Evolutionary conservation across 2,888 invertebrate species (phyloP).

Genomic region (Lomographa bimaculata): DNA sequence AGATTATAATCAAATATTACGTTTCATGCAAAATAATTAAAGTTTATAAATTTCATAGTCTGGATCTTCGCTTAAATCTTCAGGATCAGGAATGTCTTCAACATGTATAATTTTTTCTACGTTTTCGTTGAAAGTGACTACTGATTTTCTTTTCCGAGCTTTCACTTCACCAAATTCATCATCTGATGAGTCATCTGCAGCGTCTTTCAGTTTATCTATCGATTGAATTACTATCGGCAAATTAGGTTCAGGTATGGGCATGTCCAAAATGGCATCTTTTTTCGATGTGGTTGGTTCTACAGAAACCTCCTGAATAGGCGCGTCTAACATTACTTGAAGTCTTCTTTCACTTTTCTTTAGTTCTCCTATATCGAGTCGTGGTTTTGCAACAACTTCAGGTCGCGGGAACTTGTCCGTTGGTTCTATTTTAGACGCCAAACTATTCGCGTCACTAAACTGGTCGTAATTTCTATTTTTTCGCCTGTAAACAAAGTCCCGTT

Average conservation of each 20-base stretch:
- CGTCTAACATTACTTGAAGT: slow-evolving; percentile 65
- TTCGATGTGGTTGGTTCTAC: slow-evolving; percentile 40
- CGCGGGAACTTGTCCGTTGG: slow-evolving; percentile 46
- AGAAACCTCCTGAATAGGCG: slow-evolving; percentile 47
- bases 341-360: slow-evolving; percentile 66
- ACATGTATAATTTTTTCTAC: slow-evolving; percentile 80
- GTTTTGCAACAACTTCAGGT: slow-evolving; percentile 38
- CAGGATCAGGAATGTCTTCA: slow-evolving; percentile 54
- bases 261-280: slow-evolving; percentile 46
- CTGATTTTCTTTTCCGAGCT: slow-evolving; percentile 65
- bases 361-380: slow-evolving; percentile 65
- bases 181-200: slow-evolving; percentile 58
- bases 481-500: slow-evolving; percentile 47
- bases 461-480: slow-evolving; percentile 54
- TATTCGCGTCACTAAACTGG: slow-evolving; percentile 58
- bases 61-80: slow-evolving; percentile 38
- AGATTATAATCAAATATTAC: no score
- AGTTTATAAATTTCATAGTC: slow-evolving; percentile 59
- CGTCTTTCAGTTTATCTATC: slow-evolving; percentile 70
- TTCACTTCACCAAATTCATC: slow-evolving; percentile 71
- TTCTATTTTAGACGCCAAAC: slow-evolving; percentile 53
- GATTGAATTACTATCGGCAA: slow-evolving; percentile 68
- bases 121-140: slow-evolving; percentile 82
- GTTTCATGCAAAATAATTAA: no score
- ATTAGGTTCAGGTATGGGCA: slow-evolving; percentile 43